Conservation (phyloP, 2,888 invertebrate genomes). For the Liodrosophila aerea region DNA sequence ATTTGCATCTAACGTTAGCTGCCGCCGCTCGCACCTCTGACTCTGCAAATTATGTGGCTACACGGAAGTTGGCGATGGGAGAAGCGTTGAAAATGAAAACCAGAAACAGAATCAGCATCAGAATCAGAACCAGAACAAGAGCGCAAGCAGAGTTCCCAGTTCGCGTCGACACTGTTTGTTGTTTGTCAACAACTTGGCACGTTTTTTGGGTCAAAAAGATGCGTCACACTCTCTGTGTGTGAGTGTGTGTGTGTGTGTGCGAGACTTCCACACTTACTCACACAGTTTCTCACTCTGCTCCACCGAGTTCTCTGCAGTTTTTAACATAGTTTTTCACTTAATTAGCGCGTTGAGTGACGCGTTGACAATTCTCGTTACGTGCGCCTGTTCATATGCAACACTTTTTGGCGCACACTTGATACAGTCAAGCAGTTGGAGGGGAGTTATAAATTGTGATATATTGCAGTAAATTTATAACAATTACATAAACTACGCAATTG, state of each 20-base stretch:
- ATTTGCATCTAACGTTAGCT: constrained; percentile 74
- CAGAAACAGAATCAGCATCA: constrained; percentile 16
- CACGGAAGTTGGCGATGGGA: constrained; percentile 47
- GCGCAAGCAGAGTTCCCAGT: constrained; percentile 1
- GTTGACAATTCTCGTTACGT: constrained; percentile 68
- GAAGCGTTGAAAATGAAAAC: constrained; percentile 10
- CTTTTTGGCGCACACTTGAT: constrained; percentile 25
- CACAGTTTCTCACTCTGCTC: not conserved
- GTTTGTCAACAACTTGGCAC: constrained; percentile 74
- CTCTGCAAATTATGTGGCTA: constrained; percentile 64
- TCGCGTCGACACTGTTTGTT: constrained; percentile 54
- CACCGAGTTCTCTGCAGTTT: constrained; percentile 36
- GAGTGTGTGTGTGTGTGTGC: not conserved
- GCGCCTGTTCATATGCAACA: constrained; percentile 58
- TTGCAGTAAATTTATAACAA: too few species aligned
- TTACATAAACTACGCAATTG: too few species aligned
- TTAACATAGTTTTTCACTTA: constrained; percentile 75
- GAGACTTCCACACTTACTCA: not conserved
- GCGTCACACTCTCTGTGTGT: constrained; percentile 11
- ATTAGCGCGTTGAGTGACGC: constrained; percentile 72
- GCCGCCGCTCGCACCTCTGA: constrained; percentile 17
- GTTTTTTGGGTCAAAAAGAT: constrained; percentile 64
- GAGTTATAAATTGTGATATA: constrained; percentile 2
- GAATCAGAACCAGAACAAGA: constrained; percentile 20
- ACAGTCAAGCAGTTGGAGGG: not conserved